Percentiles rank a stretch among this genome's conserved stretches.
Evolutionary conservation across 2,888 invertebrate species (phyloP).

Genomic region (Cantharis rustica): DNA sequence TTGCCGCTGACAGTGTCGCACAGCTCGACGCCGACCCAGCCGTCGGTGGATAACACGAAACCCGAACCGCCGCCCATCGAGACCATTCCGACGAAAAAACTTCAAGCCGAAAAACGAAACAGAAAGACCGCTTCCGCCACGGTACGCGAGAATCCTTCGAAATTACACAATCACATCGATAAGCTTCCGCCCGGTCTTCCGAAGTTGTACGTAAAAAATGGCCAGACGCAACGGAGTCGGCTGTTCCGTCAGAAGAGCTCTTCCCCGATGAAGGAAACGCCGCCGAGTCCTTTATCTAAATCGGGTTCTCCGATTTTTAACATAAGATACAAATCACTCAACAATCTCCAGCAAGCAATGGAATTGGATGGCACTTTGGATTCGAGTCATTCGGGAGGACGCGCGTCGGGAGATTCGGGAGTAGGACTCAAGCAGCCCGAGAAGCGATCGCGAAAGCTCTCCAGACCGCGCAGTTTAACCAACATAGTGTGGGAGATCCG

Average conservation of each 20-base stretch:
- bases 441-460: slow-evolving; percentile 78
- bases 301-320: slow-evolving; percentile 78
- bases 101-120: slow-evolving; percentile 74
- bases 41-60: slow-evolving; percentile 60
- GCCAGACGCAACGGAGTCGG: slow-evolving; percentile 67
- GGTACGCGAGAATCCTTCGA: slow-evolving; percentile 59
- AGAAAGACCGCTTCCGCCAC: slow-evolving; percentile 66
- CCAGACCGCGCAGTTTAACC: slow-evolving; percentile 83
- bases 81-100: slow-evolving; percentile 85
- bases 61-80: slow-evolving; percentile 92
- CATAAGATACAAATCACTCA: slow-evolving; percentile 72
- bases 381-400: slow-evolving; percentile 86
- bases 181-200: slow-evolving; percentile 67
- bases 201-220: slow-evolving; percentile 81
- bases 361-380: slow-evolving; percentile 79
- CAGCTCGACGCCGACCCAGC: slow-evolving; percentile 53
- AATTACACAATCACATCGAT: slow-evolving; percentile 61
- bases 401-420: slow-evolving; percentile 81
- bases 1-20: slow-evolving; percentile 57
- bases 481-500: slow-evolving; percentile 81
- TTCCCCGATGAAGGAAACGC: slow-evolving; percentile 72
- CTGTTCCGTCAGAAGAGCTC: slow-evolving; percentile 74
- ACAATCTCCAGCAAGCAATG: slow-evolving; percentile 75
- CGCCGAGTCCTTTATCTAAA: slow-evolving; percentile 69
- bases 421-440: slow-evolving; percentile 80